Evolutionary conservation across 2,797 vertebrate species (phyloP).

Genomic region (Arrhamphus sclerolepis): DNA sequence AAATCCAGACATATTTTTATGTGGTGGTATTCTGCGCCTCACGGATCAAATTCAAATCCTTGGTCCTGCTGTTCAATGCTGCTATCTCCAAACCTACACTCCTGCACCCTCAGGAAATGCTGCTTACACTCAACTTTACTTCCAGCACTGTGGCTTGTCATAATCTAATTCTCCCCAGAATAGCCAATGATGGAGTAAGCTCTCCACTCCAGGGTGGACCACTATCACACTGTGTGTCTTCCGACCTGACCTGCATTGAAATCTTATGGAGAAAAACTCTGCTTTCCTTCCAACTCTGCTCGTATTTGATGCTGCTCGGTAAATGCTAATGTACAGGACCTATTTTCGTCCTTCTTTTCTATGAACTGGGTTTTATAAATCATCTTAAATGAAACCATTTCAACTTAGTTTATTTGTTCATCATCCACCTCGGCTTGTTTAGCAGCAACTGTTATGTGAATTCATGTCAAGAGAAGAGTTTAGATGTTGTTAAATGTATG

Average conservation of each 20-base stretch:
- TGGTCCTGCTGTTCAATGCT: slow-evolving; percentile 19
- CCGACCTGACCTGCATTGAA: slow-evolving; percentile 8
- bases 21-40: slow-evolving; percentile 4
- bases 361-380: neutral
- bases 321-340: neutral
- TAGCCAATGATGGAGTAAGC: slow-evolving; percentile 36
- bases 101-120: neutral
- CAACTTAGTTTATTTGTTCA: too few relatives aligned
- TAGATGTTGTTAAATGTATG: too few relatives aligned
- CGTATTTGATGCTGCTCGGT: neutral
- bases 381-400: neutral
- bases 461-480: too few relatives aligned
- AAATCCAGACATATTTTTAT: slow-evolving; percentile 27
- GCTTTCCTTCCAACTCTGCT: slow-evolving; percentile 7
- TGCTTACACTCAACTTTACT: slow-evolving; percentile 5
- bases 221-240: slow-evolving; percentile 21
- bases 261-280: slow-evolving; percentile 24
- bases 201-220: slow-evolving; percentile 12
- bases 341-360: neutral
- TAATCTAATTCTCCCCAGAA: slow-evolving; percentile 20
- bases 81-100: slow-evolving; percentile 4
- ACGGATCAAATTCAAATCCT: slow-evolving; percentile 29
- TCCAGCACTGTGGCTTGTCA: slow-evolving; percentile 2
- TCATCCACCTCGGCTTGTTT: too few relatives aligned
- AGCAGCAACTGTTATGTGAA: too few relatives aligned